Percentiles rank a stretch among this genome's conserved stretches.
Conservation (phyloP, 2,888 invertebrate genomes). For the Endotricha flammealis region DNA sequence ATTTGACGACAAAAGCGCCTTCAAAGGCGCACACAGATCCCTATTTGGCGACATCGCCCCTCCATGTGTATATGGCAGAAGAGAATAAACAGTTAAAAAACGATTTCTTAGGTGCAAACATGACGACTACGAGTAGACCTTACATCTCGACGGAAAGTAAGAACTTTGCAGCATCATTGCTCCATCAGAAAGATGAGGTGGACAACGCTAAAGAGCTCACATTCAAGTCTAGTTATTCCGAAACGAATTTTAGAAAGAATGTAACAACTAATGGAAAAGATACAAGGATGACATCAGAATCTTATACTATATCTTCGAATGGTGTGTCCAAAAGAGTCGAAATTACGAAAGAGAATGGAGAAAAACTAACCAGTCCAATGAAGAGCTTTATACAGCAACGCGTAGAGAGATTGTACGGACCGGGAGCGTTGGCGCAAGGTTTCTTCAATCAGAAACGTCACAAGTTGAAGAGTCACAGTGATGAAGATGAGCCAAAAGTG, state of each 20-base stretch:
- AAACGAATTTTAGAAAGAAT: slow-evolving; percentile 65
- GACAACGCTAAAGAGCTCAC: slow-evolving; percentile 61
- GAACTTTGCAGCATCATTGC: slow-evolving; percentile 63
- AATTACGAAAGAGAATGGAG: slow-evolving; percentile 70
- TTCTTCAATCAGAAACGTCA: slow-evolving; percentile 84
- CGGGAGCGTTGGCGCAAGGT: slow-evolving; percentile 90
- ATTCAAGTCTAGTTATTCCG: slow-evolving; percentile 72
- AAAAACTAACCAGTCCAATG: slow-evolving; percentile 69
- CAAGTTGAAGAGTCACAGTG: slow-evolving; percentile 59
- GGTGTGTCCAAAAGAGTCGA: slow-evolving; percentile 66
- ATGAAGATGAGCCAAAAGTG: slow-evolving; percentile 59
- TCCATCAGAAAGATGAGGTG: slow-evolving; percentile 64
- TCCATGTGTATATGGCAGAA: slow-evolving; percentile 69
- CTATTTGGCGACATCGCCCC: slow-evolving; percentile 56
- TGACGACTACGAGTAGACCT: slow-evolving; percentile 63
- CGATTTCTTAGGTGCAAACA: slow-evolving; percentile 68
- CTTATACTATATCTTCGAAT: slow-evolving; percentile 70
- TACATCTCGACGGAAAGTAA: slow-evolving; percentile 64
- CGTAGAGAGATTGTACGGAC: slow-evolving; percentile 92
- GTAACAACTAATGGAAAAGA: slow-evolving; percentile 60
- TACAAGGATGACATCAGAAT: slow-evolving; percentile 50
- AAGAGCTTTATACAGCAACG: slow-evolving; percentile 92
- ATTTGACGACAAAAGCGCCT: slow-evolving; percentile 74
- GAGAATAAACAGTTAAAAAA: slow-evolving; percentile 71
- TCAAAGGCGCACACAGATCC: slow-evolving; percentile 73